Evolutionary conservation across 2,797 vertebrate species (phyloP), one percentile per base, ranked within the genome.

Genomic region (Gymnothorax javanicus): DNA sequence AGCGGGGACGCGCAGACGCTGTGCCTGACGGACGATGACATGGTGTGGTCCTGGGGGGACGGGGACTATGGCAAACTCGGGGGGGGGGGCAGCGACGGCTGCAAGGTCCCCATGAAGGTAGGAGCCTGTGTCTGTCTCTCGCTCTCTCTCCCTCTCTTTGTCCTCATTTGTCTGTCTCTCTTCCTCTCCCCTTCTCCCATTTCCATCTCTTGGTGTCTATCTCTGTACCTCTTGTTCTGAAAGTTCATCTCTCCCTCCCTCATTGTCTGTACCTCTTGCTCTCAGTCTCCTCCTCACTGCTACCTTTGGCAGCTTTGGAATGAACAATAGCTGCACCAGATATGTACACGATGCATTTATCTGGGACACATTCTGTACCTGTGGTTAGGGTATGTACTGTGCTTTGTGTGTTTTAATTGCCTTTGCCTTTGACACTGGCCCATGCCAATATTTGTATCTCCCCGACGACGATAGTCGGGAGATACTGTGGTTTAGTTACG

Each of bases 31-130:
- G 99, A 99, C 73, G 98, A 99, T 86, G 99, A 99, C 93, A 98
- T 98, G 71, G 98, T 99, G 84, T 99, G 99, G 99, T 99, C 99
- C 67, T 99, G 99, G 99, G 99, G 99, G 27, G 99, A 99, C 60
- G 98, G 98, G 60, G 99, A 99, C 93, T 99, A 99, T 0, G 98
- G 98, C 92, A 99, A 99, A 91, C 95, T 99, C 86, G 98, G 99
- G 75, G 94, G 99, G 83, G 99, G 99, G 85, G 99, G 99, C 90
- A 99, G 99, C 13, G 99, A 99, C 17, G 99, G 99, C 91, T 99
- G 98, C 90, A 99, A 99, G 96, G 96, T 98, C 84, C 98, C 99
- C 58, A 98, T 99, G 98, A 99, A 99, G 97, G 99, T 98, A 95
- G 89, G 84, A 5, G 17, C 3, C n/a, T 0, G 52, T 15, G 5